Conservation (phyloP, 2,113 vertebrate species). For the Dendropsophus ebraccatus region DNA sequence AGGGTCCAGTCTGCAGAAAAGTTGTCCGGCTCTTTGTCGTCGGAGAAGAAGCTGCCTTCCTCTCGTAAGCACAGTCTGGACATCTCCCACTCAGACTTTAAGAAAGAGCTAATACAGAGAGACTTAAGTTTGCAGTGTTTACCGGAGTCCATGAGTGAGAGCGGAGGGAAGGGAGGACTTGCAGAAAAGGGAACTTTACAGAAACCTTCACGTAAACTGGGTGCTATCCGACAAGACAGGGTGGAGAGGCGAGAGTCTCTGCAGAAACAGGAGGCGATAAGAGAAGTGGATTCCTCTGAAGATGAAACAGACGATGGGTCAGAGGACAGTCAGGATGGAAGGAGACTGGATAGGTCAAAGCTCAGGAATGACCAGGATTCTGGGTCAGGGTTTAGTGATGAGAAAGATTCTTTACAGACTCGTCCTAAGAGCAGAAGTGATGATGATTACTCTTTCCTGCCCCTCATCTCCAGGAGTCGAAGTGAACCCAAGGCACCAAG, state of each 20-base stretch:
- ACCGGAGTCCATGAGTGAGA: constrained; percentile 78
- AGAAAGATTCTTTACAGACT: constrained; percentile 67
- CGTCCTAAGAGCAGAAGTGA: constrained; percentile 62
- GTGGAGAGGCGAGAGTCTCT: constrained; percentile 91
- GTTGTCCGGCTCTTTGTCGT: constrained; percentile 79
- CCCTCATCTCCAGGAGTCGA: not conserved
- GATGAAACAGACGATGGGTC: constrained; percentile 92
- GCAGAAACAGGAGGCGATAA: constrained; percentile 96
- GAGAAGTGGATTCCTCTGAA: constrained; percentile 94
- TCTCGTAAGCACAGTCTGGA: constrained; percentile 91
- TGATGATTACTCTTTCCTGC: constrained; percentile 10
- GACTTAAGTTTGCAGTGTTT: constrained; percentile 85
- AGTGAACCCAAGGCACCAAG: constrained; percentile 63
- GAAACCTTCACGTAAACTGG: constrained; percentile 83
- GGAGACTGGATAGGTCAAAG: constrained; percentile 65
- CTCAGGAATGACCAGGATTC: constrained; percentile 64
- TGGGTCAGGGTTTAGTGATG: constrained; percentile 64
- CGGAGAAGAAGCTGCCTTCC: constrained; percentile 79
- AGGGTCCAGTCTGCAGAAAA: constrained; percentile 95
- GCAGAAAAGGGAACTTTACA: constrained; percentile 85
- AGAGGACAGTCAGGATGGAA: constrained; percentile 85
- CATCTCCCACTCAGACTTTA: constrained; percentile 87
- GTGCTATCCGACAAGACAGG: constrained; percentile 90
- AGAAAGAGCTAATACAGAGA: constrained; percentile 90
- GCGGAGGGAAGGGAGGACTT: constrained; percentile 74